Evolutionary conservation across 2,113 vertebrate genomes (phyloP).

Genomic region (Hydrolagus affinis): DNA sequence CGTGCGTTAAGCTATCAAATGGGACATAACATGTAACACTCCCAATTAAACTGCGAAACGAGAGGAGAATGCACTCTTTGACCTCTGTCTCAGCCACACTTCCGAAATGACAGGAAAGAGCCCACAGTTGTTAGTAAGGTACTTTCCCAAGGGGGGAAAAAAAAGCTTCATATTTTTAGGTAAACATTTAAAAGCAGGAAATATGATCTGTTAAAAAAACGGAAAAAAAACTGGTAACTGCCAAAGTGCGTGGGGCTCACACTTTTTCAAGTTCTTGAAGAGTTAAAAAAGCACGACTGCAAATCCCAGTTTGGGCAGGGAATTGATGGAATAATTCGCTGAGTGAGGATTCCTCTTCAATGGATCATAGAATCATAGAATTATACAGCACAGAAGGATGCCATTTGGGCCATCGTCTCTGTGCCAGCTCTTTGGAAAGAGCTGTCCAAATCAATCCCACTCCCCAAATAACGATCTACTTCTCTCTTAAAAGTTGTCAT

Average conservation of each 20-base stretch:
- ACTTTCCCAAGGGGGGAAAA: not conserved
- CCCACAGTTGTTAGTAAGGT: not conserved
- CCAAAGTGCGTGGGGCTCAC: not conserved
- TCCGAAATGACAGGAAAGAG: not conserved
- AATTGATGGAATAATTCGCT: too few relatives aligned
- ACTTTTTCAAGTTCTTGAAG: not conserved
- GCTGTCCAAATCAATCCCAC: too few relatives aligned
- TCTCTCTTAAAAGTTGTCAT: too few relatives aligned
- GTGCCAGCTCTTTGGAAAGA: too few relatives aligned
- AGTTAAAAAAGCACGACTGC: too few relatives aligned
- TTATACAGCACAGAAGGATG: too few relatives aligned
- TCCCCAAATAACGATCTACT: too few relatives aligned
- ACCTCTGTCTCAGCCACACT: not conserved
- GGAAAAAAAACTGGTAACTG: too few relatives aligned
- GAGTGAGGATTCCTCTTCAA: too few relatives aligned
- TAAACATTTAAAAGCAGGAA: not conserved
- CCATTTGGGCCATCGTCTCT: too few relatives aligned
- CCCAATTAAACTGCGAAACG: slow-evolving; percentile 6
- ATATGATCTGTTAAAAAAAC: not conserved
- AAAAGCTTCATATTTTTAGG: not conserved
- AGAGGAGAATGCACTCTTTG: not conserved
- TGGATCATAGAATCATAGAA: too few relatives aligned
- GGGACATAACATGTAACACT: not conserved
- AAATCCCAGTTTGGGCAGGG: too few relatives aligned
- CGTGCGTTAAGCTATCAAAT: not conserved